Evolutionary conservation across 1,140 invertebrate genomes (phyloP).

Genomic region (Drosophila rhopaloa): DNA sequence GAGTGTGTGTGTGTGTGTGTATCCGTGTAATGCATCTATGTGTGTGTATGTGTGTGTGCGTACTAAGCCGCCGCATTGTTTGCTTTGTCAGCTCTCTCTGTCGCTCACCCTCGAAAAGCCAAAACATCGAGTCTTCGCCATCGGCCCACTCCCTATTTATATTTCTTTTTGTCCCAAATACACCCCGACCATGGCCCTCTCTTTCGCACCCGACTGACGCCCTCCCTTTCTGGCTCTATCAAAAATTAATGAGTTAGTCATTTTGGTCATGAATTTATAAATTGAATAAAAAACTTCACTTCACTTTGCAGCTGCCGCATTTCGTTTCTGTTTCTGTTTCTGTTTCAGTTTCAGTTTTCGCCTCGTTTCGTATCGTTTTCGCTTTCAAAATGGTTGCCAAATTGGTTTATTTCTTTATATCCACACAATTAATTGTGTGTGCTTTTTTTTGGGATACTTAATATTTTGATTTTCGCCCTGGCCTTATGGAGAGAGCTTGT

Average conservation of each 20-base stretch:
- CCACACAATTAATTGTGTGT: constrained; percentile 71
- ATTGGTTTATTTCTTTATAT: constrained; percentile 16
- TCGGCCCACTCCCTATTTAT: constrained; percentile 15
- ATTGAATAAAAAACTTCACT: constrained; percentile 79
- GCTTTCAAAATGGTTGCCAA: constrained; percentile 65
- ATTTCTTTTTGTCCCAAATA: constrained; percentile 37
- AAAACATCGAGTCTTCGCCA: constrained; percentile 8
- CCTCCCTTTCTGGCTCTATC: constrained; percentile 46
- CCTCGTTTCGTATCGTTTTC: constrained; percentile 20
- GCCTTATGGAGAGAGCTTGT: constrained; percentile 4
- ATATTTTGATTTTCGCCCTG: constrained; percentile 27
- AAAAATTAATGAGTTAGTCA: constrained; percentile 83
- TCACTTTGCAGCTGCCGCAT: constrained; percentile 66
- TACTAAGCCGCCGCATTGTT: constrained; percentile 78
- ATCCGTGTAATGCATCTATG: constrained; percentile 8
- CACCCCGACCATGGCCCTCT: constrained; percentile 10
- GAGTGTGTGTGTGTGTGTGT: constrained; percentile 16
- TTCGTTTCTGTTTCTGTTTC: constrained; percentile 23
- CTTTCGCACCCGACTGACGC: neutral
- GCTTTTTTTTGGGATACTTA: constrained; percentile 14
- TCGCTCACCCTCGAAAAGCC: constrained; percentile 3
- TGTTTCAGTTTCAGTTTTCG: constrained; percentile 20
- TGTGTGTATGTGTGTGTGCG: constrained; percentile 44
- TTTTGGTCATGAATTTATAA: constrained; percentile 82
- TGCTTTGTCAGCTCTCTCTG: constrained; percentile 42